Evolutionary conservation across 2,888 invertebrate genomes (phyloP), one percentile per base, ranked within the genome.

Genomic region (Drosophila sordidula): DNA sequence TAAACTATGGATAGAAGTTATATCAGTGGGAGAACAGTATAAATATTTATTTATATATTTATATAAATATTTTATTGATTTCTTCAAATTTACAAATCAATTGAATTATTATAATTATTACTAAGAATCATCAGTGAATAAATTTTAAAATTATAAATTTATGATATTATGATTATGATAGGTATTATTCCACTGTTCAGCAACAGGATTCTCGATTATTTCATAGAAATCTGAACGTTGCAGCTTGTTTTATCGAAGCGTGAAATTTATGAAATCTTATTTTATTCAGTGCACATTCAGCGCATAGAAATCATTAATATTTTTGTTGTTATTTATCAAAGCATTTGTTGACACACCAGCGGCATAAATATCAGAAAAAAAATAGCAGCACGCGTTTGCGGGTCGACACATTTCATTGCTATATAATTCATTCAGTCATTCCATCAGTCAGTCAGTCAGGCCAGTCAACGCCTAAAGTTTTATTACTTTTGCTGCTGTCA

Each of bases 401-500:
- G 58, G 58, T 74, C 62, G 64, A 65, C 64, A 75, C 75, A 82
- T 84, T 84, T 84, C 75, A 75, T 79, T 83, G 76, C 74, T 67
- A 67, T 56, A 71, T 63, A 81, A 78, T 72, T 77, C 75, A 70
- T 67, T 68, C 75, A 61, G 66, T 62, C 64, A 52, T 57, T 72
- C 72, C 41, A 54, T 51, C 79, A 74, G 69, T 70, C 81, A 71
- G 41, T 56, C 78, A 68, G 46, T 42, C 78, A 54, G 42, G 47
- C 47, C 59, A 75, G 83, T 78, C 85, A 78, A 80, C 80, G 78
- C 82, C 85, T 82, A 84, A 85, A 83, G 83, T 83, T 83, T 85
- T 83, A 83, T 83, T 83, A 85, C 83, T 82, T 83, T 85, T 83
- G 73, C 71, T 84, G 76, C 78, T 84, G 82, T 84, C 82, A 83